Base-by-base conservation (phyloP, 2,797 vertebrate genomes). In the Macropodus opercularis region DNA sequence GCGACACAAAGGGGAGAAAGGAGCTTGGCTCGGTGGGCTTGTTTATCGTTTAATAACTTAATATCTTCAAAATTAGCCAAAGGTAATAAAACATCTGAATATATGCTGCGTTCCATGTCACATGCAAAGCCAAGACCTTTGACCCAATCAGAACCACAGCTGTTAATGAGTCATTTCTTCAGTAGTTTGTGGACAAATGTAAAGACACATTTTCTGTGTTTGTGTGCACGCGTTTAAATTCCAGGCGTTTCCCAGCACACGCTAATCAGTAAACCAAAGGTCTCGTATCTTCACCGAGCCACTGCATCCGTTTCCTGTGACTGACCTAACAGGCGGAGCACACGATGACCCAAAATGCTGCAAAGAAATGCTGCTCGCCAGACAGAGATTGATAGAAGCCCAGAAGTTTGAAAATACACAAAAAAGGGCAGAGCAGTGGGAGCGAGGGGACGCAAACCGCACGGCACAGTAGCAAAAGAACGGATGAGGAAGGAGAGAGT, bases 381-480 rank as follows among this genome's bases (percentile, higher is more conserved):
- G 73, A 81, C 74, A 79, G 51, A 86, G 69, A 80, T 88, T 59
- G 52, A 81, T 78, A 71, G 56, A 26, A 69, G 39, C 62, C 39
- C 21, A 58, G 62, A 47, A 64, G 63, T 69, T 79, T 72, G 18
- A 72, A 61, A 74, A 67, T 27, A 73, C 15, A 29, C 47, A 55
- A 53, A 64, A 24, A 35, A 41, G 38, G 65, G 53, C 52, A 62
- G 5, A 50, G 42, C 34, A 26, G 24, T 26, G 26, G 29, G 24
- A 59, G 34, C 3, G 4, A 40, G 26, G 53, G 27, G 18, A 23
- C 52, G 44, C 17, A 63, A 22, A 50, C n/a, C 6, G 31, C 26
- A 61, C 1, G 0, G 42, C 8, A 34, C 18, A 44, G 14, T 35
- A 35, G 31, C 8, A 18, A 18, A 38, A 59, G 22, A 54, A 22